Base-by-base conservation (phyloP, 64 coral and sea anemone genomes). In the Porites lutea region DNA sequence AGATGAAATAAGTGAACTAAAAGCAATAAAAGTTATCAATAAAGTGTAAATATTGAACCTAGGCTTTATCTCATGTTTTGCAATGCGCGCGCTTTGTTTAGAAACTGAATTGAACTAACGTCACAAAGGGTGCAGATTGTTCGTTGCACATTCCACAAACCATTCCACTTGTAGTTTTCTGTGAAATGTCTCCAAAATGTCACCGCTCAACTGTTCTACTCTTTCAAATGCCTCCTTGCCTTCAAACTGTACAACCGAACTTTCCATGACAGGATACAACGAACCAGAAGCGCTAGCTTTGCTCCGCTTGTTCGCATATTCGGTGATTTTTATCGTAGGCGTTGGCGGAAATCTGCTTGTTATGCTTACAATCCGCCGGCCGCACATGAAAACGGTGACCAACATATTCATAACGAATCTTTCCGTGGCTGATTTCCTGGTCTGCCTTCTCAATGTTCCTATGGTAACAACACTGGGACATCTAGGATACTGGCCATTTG, bases 381-480 rank as follows among this genome's bases (percentile, higher is more conserved):
- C 89, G 7, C 65, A 71, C 47, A 90, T 90, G 77, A 70, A 82
- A 79, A 82, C 76, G 4, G 77, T 90, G 1, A 64, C 89, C 12
- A 90, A 90, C 79, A 20, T 90, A 3, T 82, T 90, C 12, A 90
- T 90, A 13, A 82, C 76, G 13, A 90, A 90, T 65, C 64, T 90
- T 14, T 77, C 89, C 49, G 53, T 90, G 19, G 89, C 77, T 57
- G 77, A 90, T 23, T 58, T 72, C 60, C 45, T 90, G 10, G 77
- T 90, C 27, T 90, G 75, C 6, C 45, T 79, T 46, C n/a, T 90
- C 3, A 90, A 90, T 11, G 88, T 90, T 15, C 88, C 76, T 10
- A 63, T 90, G 14, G 89, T 90, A 0, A 52, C 89, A 0, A 48
- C 79, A 3, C 64, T 80, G 50, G 89, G 62, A 67, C 88, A 90